A percentile compares a stretch with the other conserved stretches of the same genome.
Conservation (phyloP, 1,140 invertebrate genomes). For the Leptopilina boulardi region DNA sequence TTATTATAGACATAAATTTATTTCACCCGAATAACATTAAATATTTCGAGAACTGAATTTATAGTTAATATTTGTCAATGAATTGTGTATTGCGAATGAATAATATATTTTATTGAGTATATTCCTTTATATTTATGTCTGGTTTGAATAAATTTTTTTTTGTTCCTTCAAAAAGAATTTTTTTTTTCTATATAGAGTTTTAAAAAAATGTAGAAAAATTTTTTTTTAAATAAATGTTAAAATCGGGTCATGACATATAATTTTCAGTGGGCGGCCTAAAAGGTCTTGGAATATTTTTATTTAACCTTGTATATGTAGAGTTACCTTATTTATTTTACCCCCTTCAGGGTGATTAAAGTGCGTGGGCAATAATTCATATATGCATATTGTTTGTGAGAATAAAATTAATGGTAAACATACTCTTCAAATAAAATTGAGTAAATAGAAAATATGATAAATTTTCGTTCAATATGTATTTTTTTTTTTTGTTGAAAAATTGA, state of each 20-base stretch:
- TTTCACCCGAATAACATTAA: background rate
- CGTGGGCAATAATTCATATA: background rate
- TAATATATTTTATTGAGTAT: too few species aligned
- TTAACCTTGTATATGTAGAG: background rate
- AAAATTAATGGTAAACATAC: background rate
- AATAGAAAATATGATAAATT: too few species aligned
- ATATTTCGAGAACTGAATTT: background rate
- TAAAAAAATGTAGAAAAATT: background rate
- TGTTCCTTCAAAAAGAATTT: too few species aligned
- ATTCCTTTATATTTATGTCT: too few species aligned
- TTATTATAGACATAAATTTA: slow-evolving; percentile 1
- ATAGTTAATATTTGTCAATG: background rate
- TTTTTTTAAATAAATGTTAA: background rate
- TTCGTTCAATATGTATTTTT: too few species aligned
- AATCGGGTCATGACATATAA: background rate
- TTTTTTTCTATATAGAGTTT: too few species aligned
- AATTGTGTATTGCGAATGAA: too few species aligned
- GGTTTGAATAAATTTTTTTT: too few species aligned
- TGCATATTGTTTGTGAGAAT: background rate
- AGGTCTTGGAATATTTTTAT: background rate
- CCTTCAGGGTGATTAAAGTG: background rate
- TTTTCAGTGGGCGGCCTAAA: background rate
- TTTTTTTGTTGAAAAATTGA: too few species aligned
- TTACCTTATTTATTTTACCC: background rate
- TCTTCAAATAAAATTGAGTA: too few species aligned